A percentile compares a stretch with the other conserved stretches of the same genome.
Conservation (phyloP, 1,140 invertebrate genomes). For the Drosophila orosa region DNA sequence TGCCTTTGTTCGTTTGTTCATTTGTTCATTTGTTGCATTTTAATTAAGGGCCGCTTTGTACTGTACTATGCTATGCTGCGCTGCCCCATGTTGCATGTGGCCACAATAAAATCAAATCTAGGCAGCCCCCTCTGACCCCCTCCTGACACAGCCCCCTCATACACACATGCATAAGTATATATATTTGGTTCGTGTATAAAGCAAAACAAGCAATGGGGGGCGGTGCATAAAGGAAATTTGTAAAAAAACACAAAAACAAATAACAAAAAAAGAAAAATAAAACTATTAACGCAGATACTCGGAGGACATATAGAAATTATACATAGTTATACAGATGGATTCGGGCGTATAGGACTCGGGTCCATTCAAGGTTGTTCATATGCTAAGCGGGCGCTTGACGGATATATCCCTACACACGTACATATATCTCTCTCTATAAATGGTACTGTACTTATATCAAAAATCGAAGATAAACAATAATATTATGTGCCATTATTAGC, state of each 20-base stretch:
- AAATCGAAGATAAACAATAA: constrained; percentile 69
- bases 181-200: constrained; percentile 39
- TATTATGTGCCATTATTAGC: constrained; percentile 82
- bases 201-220: constrained; percentile 8
- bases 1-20: constrained; percentile 26
- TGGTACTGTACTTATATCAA: constrained; percentile 49
- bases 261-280: neutral
- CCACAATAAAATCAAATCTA: constrained; percentile 41
- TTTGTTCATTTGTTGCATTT: constrained; percentile 67
- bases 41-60: constrained; percentile 72
- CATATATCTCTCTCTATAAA: constrained; percentile 26
- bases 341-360: neutral
- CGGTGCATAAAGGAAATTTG: constrained; percentile 23
- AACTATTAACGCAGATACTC: constrained; percentile 7
- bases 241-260: constrained; percentile 13
- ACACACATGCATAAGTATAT: constrained; percentile 6
- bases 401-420: constrained; percentile 9
- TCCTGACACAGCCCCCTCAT: neutral
- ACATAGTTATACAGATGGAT: constrained; percentile 34
- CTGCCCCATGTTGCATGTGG: constrained; percentile 22
- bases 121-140: constrained; percentile 23
- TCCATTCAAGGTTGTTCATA: constrained; percentile 53
- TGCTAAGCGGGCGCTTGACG: constrained; percentile 38
- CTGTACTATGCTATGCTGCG: constrained; percentile 15
- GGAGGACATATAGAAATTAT: constrained; percentile 9